Evolutionary conservation across 2,888 invertebrate species (phyloP).

Genomic region (Cataglyphis albicans): DNA sequence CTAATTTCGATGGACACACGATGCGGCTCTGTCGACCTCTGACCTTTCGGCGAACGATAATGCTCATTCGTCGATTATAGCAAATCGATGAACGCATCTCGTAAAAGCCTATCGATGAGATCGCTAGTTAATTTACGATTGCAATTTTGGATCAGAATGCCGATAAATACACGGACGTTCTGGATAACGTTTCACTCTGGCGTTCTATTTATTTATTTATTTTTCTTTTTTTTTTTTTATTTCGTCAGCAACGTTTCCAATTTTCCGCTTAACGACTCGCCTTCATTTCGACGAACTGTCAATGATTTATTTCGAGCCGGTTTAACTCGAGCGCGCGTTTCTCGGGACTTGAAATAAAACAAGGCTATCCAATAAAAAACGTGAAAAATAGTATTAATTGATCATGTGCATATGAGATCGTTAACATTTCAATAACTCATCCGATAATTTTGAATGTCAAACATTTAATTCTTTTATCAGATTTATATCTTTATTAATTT

Average conservation of each 20-base stretch:
- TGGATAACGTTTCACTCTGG: conserved; percentile 7
- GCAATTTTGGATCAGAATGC: conserved; percentile 16
- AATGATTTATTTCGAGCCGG: conserved; percentile 21
- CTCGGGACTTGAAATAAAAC: neutral
- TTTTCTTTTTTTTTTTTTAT: conserved; percentile 25
- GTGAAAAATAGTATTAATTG: neutral
- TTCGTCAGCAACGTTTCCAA: conserved; percentile 21
- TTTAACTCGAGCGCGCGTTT: conserved; percentile 12
- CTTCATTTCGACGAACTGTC: conserved; percentile 14
- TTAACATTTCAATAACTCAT: neutral
- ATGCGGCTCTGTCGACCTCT: conserved; percentile 50
- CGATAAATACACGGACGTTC: neutral
- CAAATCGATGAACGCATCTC: conserved; percentile 43
- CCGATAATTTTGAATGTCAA: neutral
- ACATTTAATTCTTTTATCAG: neutral
- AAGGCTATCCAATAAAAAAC: neutral
- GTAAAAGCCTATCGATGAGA: conserved; percentile 27
- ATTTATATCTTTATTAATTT: neutral
- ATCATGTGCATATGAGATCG: neutral
- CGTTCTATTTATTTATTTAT: neutral
- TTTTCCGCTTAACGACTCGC: conserved; percentile 7
- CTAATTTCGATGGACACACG: conserved; percentile 41
- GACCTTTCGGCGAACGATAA: conserved; percentile 63
- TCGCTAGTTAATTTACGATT: conserved; percentile 39
- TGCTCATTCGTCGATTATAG: conserved; percentile 56